Conservation (phyloP, 2,888 invertebrate species). For the Synanthedon tipuliformis region DNA sequence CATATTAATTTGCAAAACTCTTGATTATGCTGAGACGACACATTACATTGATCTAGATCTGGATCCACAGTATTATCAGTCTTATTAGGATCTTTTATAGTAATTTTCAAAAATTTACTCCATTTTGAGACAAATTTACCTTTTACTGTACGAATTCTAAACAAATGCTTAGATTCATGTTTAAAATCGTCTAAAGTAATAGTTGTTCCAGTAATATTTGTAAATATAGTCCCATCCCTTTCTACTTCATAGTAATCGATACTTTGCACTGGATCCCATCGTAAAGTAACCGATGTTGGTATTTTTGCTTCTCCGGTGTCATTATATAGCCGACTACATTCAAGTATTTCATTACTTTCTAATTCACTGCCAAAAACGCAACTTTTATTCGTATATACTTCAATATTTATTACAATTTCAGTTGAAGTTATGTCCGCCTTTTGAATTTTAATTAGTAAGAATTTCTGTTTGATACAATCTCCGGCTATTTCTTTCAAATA, state of each 20-base stretch:
- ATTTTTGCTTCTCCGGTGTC: constrained; percentile 20
- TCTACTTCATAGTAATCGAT: constrained; percentile 46
- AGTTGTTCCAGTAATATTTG: constrained; percentile 24
- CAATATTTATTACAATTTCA: constrained; percentile 42
- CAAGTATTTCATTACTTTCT: constrained; percentile 14
- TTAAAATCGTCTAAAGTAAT: constrained; percentile 34
- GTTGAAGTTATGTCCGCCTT: constrained; percentile 30
- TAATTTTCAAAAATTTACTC: constrained; percentile 31
- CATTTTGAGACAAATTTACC: constrained; percentile 37
- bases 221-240: constrained; percentile 39
- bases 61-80: constrained; percentile 26
- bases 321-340: constrained; percentile 23
- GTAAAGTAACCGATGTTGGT: constrained; percentile 26
- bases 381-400: constrained; percentile 25
- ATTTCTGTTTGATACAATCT: constrained; percentile 25
- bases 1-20: constrained; percentile 26
- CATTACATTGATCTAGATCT: constrained; percentile 22
- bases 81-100: constrained; percentile 30
- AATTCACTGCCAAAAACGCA: constrained; percentile 24
- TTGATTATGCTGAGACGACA: constrained; percentile 27
- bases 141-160: constrained; percentile 38
- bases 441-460: constrained; percentile 40
- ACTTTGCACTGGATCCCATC: constrained; percentile 27
- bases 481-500: constrained; percentile 25
- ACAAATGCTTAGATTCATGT: constrained; percentile 28